Base-by-base conservation (phyloP, 92 coral and sea anemone species). In the Umimayanthus kanabou region DNA sequence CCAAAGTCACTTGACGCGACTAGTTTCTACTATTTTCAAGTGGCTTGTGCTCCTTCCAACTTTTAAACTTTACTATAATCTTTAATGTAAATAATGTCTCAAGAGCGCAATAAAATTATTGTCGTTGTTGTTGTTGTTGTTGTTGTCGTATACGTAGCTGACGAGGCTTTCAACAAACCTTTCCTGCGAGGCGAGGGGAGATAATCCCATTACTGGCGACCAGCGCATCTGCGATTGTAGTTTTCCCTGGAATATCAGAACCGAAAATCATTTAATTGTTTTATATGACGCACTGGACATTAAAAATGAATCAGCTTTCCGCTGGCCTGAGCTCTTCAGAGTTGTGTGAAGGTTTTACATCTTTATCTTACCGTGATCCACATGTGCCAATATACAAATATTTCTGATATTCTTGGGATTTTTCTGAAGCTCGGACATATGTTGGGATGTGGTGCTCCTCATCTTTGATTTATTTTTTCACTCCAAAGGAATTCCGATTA, bases 171-270 rank as follows among this genome's bases (percentile, higher is more conserved):
- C n/a, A 3, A 73, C 78, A 42, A 85, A 97, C 99, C 92, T 97
- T 97, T 50, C 99, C 99, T 57, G 98, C 99, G 73, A 97, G 88
- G 39, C 99, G 95, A 42, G 88, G 90, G 9, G 99, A 97, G 73
- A 97, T 97, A 40, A 97, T 97, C 37, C 99, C 99, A 92, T 97
- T 97, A 84, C 99, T 97, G 47, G 99, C 99, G 15, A 97, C 98
- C 50, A 97, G 93, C 42, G 99, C 95, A 87, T 97, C 99, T 4
- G 99, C 99, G 76, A 97, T 90, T 33, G 99, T 97, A 61, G 99
- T 97, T 82, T 97, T 97, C 0, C 99, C 99, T 97, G 28, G 47
- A n/a, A 85, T 10, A 82, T 71, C 15, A 43, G 67, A 66, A 9
- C 15, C 71, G 39, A 50, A 73, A 23, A 23, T 20, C 29, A 49